A percentile compares a stretch with the other conserved stretches of the same genome.
phyloP scores from a whole-genome alignment of 2,888 invertebrate species.

The Plagodis dolabraria region DNA sequence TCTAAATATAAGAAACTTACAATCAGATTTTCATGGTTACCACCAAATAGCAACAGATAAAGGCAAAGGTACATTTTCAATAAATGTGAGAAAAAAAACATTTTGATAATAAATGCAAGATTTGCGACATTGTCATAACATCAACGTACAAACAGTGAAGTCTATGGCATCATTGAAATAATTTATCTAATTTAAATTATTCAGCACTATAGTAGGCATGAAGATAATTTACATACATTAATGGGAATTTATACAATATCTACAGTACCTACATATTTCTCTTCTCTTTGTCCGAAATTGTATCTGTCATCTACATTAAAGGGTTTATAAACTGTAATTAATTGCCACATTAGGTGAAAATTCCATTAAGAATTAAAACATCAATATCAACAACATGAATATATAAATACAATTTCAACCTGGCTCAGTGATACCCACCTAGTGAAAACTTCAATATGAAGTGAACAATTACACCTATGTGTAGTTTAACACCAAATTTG shows the following conservation, averaged over 20 bases:
- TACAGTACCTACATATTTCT: conserved; percentile 7
- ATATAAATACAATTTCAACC: conserved; percentile 15
- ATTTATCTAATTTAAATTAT: conserved; percentile 4
- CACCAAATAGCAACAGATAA: conserved; percentile 9
- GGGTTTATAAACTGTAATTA: neutral
- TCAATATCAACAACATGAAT: conserved; percentile 17
- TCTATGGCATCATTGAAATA: conserved; percentile 22
- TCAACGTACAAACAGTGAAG: conserved; percentile 5
- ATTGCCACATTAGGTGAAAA: conserved; percentile 10
- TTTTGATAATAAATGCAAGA: conserved; percentile 25
- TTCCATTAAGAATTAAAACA: conserved; percentile 11
- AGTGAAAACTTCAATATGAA: conserved; percentile 30
- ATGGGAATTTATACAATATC: conserved; percentile 6
- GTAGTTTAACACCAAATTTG: conserved; percentile 15
- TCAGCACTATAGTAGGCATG: neutral
- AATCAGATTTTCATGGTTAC: conserved; percentile 1
- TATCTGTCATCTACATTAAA: conserved; percentile 1
- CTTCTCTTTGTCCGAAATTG: conserved; percentile 1
- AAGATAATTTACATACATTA: conserved; percentile 1
- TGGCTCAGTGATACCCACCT: conserved; percentile 1
- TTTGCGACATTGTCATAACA: conserved; percentile 17
- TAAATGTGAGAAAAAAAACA: conserved; percentile 3
- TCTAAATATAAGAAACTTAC: conserved; percentile 7
- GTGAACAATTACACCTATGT: conserved; percentile 16
- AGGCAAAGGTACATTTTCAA: conserved; percentile 11